Percentiles rank a stretch among this genome's conserved stretches.
Conservation (phyloP, 2,888 invertebrate species). For the Zaprionus lineosus region DNA sequence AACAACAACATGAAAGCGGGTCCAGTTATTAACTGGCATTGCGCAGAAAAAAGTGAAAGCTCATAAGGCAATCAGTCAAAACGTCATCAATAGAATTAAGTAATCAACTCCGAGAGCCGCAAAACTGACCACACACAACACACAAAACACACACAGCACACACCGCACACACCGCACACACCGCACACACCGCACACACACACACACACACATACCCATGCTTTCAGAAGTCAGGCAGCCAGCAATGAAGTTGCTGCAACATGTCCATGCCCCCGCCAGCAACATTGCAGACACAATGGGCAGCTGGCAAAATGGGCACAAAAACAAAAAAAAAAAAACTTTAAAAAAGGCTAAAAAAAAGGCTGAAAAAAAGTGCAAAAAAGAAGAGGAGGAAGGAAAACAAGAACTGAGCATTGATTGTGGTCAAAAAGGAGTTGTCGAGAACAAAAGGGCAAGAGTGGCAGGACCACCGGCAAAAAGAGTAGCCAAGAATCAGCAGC, state of each 20-base stretch:
- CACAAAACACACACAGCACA: conserved; percentile 8
- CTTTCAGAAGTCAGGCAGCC: conserved; percentile 3
- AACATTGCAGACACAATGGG: conserved; percentile 40
- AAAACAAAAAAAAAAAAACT: not conserved
- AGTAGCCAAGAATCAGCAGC: conserved; percentile 23
- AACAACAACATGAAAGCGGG: conserved; percentile 45
- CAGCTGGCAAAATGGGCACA: conserved; percentile 9
- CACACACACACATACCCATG: no score
- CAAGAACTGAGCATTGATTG: conserved; percentile 59
- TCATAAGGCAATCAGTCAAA: conserved; percentile 79
- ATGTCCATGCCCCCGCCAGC: conserved; percentile 1
- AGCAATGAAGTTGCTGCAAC: conserved; percentile 20
- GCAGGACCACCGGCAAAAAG: conserved; percentile 63
- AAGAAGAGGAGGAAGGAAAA: conserved; percentile 3
- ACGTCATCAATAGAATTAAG: conserved; percentile 81
- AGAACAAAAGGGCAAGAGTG: conserved; percentile 58
- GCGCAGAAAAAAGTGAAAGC: conserved; percentile 73
- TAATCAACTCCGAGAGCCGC: conserved; percentile 68
- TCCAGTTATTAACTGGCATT: conserved; percentile 66
- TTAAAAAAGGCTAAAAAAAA: not conserved
- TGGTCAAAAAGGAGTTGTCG: conserved; percentile 65
- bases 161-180: conserved; percentile 51
- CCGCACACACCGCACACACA: conserved; percentile 6
- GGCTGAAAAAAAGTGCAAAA: conserved; percentile 16
- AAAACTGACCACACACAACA: conserved; percentile 70